These are phyloP conservation scores for Pachypanchax playfairii DNA, from an alignment of 2,113 vertebrate genomes.

Conservation along the genomic window DNA sequence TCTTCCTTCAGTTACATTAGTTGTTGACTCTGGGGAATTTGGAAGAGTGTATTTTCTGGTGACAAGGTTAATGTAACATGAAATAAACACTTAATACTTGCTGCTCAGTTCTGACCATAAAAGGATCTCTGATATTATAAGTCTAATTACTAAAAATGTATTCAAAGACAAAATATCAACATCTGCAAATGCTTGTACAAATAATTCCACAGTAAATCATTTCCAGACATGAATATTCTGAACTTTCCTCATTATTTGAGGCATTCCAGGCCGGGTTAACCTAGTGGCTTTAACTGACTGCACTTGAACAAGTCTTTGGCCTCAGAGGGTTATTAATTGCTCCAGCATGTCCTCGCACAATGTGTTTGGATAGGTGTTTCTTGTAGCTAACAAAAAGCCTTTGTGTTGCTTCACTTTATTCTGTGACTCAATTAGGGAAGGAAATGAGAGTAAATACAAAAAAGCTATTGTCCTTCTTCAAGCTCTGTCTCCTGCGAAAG, in stretches of 20 bases:
- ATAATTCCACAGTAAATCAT: constrained; percentile 10
- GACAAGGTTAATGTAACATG: constrained; percentile 61
- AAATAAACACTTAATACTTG: constrained; percentile 44
- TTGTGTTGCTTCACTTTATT: constrained; percentile 80
- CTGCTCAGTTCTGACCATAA: constrained; percentile 22
- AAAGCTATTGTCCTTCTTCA: constrained; percentile 80
- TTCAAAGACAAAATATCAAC: constrained; percentile 17
- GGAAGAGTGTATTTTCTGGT: constrained; percentile 49
- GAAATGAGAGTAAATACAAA: constrained; percentile 85
- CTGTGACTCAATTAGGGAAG: constrained; percentile 85
- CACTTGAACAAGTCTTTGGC: constrained; percentile 55
- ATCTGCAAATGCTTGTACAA: constrained; percentile 1
- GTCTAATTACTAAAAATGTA: constrained; percentile 22
- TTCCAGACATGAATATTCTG: constrained; percentile 41
- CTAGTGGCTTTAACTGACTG: constrained; percentile 45
- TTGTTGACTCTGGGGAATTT: constrained; percentile 60
- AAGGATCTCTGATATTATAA: constrained; percentile 11
- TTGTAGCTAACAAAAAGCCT: constrained; percentile 79
- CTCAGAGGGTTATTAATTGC: constrained; percentile 77
- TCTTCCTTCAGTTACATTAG: constrained; percentile 63
- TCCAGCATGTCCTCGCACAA: constrained; percentile 73
- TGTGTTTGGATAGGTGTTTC: constrained; percentile 86
- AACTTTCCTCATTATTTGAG: constrained; percentile 62
- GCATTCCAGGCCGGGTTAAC: constrained; percentile 44
- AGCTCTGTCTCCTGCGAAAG: constrained; percentile 52